Evolutionary conservation across 2,113 vertebrate species (phyloP).

Genomic region (Bubo blakistoni): DNA sequence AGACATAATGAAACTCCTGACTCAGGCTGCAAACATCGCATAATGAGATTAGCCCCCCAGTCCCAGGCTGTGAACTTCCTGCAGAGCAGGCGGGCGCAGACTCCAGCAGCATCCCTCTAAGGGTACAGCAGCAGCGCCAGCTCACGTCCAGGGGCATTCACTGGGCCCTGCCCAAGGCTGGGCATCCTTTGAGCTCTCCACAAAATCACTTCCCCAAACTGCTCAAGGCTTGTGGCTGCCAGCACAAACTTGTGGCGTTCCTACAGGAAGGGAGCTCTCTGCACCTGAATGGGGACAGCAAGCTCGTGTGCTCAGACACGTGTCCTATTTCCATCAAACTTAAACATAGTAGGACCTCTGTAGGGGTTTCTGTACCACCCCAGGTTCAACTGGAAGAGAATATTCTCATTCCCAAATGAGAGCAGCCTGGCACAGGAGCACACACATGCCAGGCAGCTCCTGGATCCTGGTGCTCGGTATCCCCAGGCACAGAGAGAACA

Average conservation of each 20-base stretch:
- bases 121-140: neutral
- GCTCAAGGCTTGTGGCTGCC: neutral
- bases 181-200: neutral
- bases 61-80: neutral
- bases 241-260: accelerated
- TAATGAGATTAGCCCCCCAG: neutral
- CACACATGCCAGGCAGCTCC: neutral
- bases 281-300: accelerated
- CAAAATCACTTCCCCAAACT: neutral
- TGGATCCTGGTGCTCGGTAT: neutral
- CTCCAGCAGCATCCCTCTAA: neutral
- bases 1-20: neutral
- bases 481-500: neutral
- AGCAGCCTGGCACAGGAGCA: neutral
- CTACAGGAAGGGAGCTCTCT: neutral
- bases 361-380: neutral
- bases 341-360: neutral
- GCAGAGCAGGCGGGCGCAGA: neutral
- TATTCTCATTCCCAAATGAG: neutral
- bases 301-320: neutral
- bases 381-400: neutral
- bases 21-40: neutral
- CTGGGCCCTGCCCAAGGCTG: neutral
- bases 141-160: neutral
- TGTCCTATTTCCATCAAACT: neutral